Evolutionary conservation across 2,888 invertebrate genomes (phyloP), one percentile per base, ranked within the genome.

Genomic region (Atethmia centrago): DNA sequence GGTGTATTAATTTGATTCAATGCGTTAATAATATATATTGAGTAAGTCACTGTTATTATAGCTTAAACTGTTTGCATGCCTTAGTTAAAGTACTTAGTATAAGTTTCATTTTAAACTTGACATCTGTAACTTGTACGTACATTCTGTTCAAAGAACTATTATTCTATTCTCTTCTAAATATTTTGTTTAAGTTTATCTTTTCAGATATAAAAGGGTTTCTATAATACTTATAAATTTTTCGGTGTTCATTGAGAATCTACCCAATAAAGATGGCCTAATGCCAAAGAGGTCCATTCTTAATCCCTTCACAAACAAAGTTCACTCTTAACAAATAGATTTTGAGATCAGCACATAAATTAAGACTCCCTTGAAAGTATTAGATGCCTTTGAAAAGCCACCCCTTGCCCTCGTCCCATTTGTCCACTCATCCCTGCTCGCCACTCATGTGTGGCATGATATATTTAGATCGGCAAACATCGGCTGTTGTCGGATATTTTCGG

Each of bases 321-420:
- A 53, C 25, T 69, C 16, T 36, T 63, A 40, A 31, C 71, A 70
- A 67, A 59, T 71, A 56, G 65, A 68, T 72, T 68, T 36, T 68
- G 42, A 68, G 73, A 61, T 80, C 40, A 68, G 65, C 47, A 82
- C 72, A 77, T 66, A 82, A 73, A 80, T 80, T 83, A 69, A 58
- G 71, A 68, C 28, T 69, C 67, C 62, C 69, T 74, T 71, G 21
- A 64, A 80, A 84, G 71, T 76, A 80, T 84, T 67, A 71, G 61
- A 82, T 61, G 74, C 70, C 70, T 69, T 77, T 76, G 71, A 85
- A 80, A 80, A 80, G 71, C 74, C 62, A 62, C 69, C 79, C 84
- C 73, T 82, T 77, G 64, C 61, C 77, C 71, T 74, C 69, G 65
- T 49, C 76, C 80, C 65, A 81, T 79, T 80, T 87, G 80, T 79